Conservation (phyloP, 2,888 invertebrate genomes). For the Panzeria rudis region DNA sequence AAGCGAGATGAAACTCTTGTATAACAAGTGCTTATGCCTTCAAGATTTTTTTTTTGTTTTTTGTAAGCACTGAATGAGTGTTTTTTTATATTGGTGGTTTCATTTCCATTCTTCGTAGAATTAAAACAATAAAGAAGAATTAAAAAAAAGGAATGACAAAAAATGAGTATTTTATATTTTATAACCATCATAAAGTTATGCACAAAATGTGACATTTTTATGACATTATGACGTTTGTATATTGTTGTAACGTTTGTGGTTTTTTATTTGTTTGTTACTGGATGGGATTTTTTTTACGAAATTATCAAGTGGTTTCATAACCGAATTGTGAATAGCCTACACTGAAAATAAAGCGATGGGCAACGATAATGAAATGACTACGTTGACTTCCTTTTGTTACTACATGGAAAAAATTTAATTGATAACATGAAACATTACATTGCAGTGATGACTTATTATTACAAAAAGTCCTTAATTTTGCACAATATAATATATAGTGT, state of each 20-base stretch:
- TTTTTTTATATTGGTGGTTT: conserved; percentile 12
- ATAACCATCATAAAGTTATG: conserved; percentile 82
- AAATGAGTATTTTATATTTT: conserved; percentile 79
- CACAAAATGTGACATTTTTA: conserved; percentile 83
- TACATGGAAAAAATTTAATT: too few species aligned
- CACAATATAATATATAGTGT: too few species aligned
- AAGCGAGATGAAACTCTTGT: conserved; percentile 30
- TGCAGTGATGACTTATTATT: too few species aligned
- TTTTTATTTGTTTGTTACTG: conserved; percentile 35
- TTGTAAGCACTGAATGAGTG: neutral
- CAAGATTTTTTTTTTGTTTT: neutral
- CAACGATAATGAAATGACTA: too few species aligned
- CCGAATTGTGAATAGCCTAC: conserved; percentile 1
- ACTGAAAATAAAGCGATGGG: neutral
- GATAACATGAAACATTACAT: too few species aligned
- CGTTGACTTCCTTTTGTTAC: too few species aligned
- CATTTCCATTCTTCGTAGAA: conserved; percentile 37
- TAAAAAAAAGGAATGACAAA: conserved; percentile 39
- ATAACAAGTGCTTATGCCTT: conserved; percentile 23
- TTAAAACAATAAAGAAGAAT: conserved; percentile 57
- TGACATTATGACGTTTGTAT: conserved; percentile 81
- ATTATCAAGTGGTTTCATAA: neutral
- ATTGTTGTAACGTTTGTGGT: conserved; percentile 46
- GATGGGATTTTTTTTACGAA: neutral
- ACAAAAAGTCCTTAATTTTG: too few species aligned